phyloP scores from a whole-genome alignment of 1,140 invertebrate species.

The Conus betulinus region DNA sequence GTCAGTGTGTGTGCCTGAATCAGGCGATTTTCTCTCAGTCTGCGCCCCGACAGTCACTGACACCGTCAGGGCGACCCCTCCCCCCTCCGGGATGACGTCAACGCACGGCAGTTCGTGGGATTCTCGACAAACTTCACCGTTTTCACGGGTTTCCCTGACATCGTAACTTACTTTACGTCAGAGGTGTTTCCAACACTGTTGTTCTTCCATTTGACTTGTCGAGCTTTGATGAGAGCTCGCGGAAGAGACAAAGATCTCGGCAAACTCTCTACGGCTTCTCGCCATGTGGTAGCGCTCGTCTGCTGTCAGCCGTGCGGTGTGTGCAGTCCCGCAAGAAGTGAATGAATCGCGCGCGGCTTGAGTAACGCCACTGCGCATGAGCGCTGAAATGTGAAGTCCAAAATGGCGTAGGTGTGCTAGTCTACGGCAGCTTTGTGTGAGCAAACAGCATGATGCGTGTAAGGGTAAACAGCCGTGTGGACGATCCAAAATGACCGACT shows the following conservation, averaged over 20 bases:
- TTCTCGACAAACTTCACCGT: neutral
- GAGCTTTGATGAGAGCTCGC: neutral
- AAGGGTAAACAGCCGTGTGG: slow-evolving; percentile 15
- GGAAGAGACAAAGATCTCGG: neutral
- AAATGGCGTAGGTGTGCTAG: slow-evolving; percentile 26
- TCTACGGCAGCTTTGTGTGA: slow-evolving; percentile 5
- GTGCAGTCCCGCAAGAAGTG: neutral
- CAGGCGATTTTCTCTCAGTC: neutral
- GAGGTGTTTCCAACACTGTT: neutral
- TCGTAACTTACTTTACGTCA: neutral
- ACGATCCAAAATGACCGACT: slow-evolving; percentile 42
- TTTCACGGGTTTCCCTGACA: neutral
- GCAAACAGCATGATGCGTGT: slow-evolving; percentile 1
- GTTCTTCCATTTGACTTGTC: slow-evolving; percentile 6
- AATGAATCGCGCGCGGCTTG: slow-evolving; percentile 36
- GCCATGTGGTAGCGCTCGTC: slow-evolving; percentile 15
- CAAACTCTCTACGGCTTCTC: neutral
- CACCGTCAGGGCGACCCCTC: neutral
- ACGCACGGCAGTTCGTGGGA: neutral
- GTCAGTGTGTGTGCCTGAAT: neutral
- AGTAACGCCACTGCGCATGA: slow-evolving; percentile 29
- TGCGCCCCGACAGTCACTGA: neutral
- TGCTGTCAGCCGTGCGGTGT: neutral
- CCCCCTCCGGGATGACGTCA: neutral
- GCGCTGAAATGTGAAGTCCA: slow-evolving; percentile 27